A percentile compares a stretch with the other conserved stretches of the same genome.
Conservation (phyloP, 1,140 invertebrate genomes). For the Hermetia illucens region DNA sequence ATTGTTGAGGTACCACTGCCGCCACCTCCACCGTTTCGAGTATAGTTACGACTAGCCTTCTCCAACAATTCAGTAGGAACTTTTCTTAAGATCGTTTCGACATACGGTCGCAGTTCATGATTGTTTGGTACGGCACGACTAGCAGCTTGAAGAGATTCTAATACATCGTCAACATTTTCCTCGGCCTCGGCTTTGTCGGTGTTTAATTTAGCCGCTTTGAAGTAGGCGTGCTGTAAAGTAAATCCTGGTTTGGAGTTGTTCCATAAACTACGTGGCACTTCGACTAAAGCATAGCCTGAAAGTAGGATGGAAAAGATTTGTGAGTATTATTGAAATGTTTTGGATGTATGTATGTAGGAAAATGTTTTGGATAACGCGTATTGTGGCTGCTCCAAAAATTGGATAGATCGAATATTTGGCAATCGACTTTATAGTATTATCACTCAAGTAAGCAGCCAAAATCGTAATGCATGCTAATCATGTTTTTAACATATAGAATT, state of each 20-base stretch:
- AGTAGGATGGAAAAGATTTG: background rate
- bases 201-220: conserved; percentile 92
- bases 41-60: conserved; percentile 36
- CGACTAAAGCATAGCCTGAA: conserved; percentile 87
- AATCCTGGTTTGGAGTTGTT: conserved; percentile 67
- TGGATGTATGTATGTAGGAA: background rate
- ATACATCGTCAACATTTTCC: conserved; percentile 86
- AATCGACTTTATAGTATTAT: no score
- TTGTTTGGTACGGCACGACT: conserved; percentile 48
- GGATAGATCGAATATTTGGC: no score
- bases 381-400: no score
- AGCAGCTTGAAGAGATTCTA: conserved; percentile 69
- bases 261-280: conserved; percentile 84
- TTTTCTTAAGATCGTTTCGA: conserved; percentile 83
- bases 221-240: conserved; percentile 79
- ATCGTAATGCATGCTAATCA: no score
- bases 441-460: no score
- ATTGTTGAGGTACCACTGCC: conserved; percentile 50
- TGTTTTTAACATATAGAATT: no score
- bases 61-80: conserved; percentile 53
- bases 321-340: background rate
- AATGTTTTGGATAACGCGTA: background rate
- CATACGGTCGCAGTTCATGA: conserved; percentile 49
- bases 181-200: conserved; percentile 95
- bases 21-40: conserved; percentile 45